Base-by-base conservation (phyloP, 2,113 vertebrate genomes). In the Phoxinus phoxinus region DNA sequence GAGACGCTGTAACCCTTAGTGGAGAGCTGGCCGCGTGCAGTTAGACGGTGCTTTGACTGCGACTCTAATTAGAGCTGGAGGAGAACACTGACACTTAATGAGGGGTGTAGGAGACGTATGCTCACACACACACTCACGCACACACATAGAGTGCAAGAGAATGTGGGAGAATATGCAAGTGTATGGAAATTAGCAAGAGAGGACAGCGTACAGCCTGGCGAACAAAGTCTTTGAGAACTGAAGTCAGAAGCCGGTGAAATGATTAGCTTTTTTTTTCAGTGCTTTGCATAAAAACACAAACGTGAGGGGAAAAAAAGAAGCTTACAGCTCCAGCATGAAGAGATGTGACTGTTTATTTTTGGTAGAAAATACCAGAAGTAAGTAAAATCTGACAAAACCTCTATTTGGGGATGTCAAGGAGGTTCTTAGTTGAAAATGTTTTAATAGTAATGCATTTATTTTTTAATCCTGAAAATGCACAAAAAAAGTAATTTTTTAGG, bases 21-120 rank as follows among this genome's bases (percentile, higher is more conserved):
- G 2, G 27, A 3, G 41, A 21, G 77, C 46, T 83, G 80, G 19
- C 56, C 76, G 10, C 67, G 15, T 63, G 63, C 67, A 61, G 37
- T 58, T 69, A 69, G 59, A 69, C 63, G 11, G 2, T 83, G 81
- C 81, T 83, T 83, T 83, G 81, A 83, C 81, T 71, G 81, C 67
- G 27, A 58, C 65, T 83, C 65, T 83, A 72, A 83, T 83, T 83
- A 83, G 81, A 83, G 78, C 69, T 74, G 76, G 77, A 73, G 67
- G 56, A 85, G 72, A 82, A 76, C 63, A 46, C 51, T 44, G 80
- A 81, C 75, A 58, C 81, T 88, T 85, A 88, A 88, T 88, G 84
- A 88, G 79, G 84, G 79, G 76, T 85, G 79, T 78, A 48, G 75
- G 46, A 83, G 84, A 85, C 73, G 83, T 85, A 85, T 81, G 86